These are phyloP conservation scores for Corella eumyota DNA, from an alignment of 23 tunicate genomes.

Conservation along the genomic window DNA sequence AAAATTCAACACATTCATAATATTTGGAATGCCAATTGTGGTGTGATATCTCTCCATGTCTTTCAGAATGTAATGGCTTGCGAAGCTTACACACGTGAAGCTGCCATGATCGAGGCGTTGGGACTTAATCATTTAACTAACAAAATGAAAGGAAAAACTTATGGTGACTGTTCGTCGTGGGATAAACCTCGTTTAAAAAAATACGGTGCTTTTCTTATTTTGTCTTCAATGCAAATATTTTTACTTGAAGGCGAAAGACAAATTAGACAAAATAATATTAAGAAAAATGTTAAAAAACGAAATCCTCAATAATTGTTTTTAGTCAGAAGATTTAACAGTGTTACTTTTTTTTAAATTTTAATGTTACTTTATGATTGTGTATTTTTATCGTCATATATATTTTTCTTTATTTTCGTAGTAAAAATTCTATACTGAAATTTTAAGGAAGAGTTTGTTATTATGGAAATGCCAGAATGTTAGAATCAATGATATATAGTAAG, in stretches of 20 bases:
- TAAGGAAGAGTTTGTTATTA: too few relatives aligned
- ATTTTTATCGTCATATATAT: too few relatives aligned
- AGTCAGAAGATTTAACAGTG: too few relatives aligned
- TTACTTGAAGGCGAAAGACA: slow-evolving; percentile 84
- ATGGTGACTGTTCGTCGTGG: slow-evolving; percentile 65
- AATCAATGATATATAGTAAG: too few relatives aligned
- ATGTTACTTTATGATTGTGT: too few relatives aligned
- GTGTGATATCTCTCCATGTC: slow-evolving; percentile 69
- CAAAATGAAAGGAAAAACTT: slow-evolving; percentile 46
- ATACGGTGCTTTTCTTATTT: slow-evolving; percentile 54
- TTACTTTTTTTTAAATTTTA: too few relatives aligned
- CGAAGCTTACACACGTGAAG: slow-evolving; percentile 87
- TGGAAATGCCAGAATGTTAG: too few relatives aligned
- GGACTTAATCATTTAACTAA: slow-evolving; percentile 80
- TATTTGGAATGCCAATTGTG: slow-evolving; percentile 57
- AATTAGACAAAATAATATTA: slow-evolving; percentile 36
- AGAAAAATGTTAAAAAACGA: slow-evolving; percentile 4
- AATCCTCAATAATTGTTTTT: too few relatives aligned
- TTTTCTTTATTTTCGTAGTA: too few relatives aligned
- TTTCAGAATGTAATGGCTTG: slow-evolving; percentile 63
- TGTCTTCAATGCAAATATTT: slow-evolving; percentile 59
- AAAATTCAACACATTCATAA: slow-evolving; percentile 66
- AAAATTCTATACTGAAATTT: too few relatives aligned
- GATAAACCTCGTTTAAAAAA: slow-evolving; percentile 20
- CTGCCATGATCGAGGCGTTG: slow-evolving; percentile 88